Evolutionary conservation across 2,888 invertebrate genomes (phyloP).

Genomic region (Ormyrus thymus): DNA sequence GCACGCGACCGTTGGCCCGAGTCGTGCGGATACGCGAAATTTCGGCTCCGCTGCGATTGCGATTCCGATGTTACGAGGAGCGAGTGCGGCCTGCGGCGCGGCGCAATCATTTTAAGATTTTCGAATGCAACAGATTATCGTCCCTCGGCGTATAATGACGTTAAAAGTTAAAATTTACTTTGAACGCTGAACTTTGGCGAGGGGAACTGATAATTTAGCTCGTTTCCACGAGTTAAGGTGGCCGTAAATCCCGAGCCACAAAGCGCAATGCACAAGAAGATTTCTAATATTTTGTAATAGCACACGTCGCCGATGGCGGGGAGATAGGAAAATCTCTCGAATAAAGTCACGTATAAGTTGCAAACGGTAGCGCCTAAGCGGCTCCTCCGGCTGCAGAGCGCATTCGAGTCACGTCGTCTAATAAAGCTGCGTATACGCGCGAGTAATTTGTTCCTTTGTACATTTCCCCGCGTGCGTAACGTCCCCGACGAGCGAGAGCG

Average conservation of each 20-base stretch:
- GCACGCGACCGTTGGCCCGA: slow-evolving; percentile 32
- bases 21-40: background rate
- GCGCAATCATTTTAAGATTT: too few species aligned
- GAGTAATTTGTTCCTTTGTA: slow-evolving; percentile 59
- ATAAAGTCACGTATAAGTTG: slow-evolving; percentile 54
- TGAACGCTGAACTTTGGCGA: too few species aligned
- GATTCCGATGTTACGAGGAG: background rate
- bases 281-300: slow-evolving; percentile 48
- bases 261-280: slow-evolving; percentile 7
- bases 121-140: too few species aligned
- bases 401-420: slow-evolving; percentile 59
- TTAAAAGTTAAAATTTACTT: too few species aligned
- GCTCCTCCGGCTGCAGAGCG: slow-evolving; percentile 3
- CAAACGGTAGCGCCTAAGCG: slow-evolving; percentile 18
- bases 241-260: slow-evolving; percentile 10
- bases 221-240: background rate
- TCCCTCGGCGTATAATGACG: too few species aligned
- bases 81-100: background rate
- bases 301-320: slow-evolving; percentile 49
- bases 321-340: slow-evolving; percentile 50
- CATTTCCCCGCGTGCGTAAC: slow-evolving; percentile 44
- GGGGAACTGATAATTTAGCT: background rate
- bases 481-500: slow-evolving; percentile 29
- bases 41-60: background rate
- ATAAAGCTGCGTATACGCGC: slow-evolving; percentile 60